A percentile compares a stretch with the other conserved stretches of the same genome.
Conservation (phyloP, 1,140 invertebrate genomes). For the Hycleus phaleratus region DNA sequence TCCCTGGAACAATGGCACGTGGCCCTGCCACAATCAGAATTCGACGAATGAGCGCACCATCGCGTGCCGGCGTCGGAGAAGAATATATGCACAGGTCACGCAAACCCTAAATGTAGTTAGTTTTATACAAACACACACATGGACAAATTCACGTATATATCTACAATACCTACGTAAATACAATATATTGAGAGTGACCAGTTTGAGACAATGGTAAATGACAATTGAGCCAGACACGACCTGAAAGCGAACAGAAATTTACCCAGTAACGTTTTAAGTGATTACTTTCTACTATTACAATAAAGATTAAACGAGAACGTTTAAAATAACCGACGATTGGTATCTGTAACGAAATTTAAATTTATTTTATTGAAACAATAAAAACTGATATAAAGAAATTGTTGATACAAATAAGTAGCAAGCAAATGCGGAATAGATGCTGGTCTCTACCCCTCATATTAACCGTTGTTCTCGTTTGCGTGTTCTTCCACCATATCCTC, state of each 20-base stretch:
- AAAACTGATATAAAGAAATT: no score
- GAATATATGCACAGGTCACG: conserved; percentile 31
- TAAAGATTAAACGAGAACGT: no score
- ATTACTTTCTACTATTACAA: no score
- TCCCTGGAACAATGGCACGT: conserved; percentile 31
- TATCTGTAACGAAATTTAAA: no score
- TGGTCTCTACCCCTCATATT: no score
- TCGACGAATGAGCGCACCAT: conserved; percentile 23
- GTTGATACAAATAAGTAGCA: no score
- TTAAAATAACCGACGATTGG: no score
- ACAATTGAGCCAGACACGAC: conserved; percentile 14
- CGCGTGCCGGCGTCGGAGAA: conserved; percentile 21
- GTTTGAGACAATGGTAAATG: conserved; percentile 26
- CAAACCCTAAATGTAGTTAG: conserved; percentile 30
- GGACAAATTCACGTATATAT: background rate
- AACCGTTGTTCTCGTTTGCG: background rate
- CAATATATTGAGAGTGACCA: background rate
- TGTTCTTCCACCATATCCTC: conserved; percentile 5
- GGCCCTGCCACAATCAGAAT: conserved; percentile 33
- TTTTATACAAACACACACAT: background rate
- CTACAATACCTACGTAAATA: background rate
- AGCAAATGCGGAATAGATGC: no score
- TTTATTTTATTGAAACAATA: no score
- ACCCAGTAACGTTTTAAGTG: no score
- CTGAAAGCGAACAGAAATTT: no score